These are phyloP conservation scores for Falcunculus frontatus DNA, from an alignment of 2,113 vertebrate species.

Conservation along the genomic window DNA sequence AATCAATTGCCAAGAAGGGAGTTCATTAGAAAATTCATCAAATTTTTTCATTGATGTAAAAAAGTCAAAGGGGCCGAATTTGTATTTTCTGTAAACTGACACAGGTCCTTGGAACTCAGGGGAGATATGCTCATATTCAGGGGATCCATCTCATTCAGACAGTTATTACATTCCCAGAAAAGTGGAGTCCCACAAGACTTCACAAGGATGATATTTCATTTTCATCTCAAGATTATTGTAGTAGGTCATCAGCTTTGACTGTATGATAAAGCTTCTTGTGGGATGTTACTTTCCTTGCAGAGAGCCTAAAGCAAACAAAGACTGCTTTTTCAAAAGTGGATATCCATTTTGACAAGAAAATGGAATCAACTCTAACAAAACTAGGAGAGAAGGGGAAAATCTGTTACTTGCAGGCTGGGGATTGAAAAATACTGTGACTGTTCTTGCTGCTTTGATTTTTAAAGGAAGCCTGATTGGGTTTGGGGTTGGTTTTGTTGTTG, in stretches of 20 bases:
- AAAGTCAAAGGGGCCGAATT: neutral
- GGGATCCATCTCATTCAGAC: neutral
- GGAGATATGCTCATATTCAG: neutral
- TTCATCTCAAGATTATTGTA: neutral
- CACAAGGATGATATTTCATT: slow-evolving; percentile 13
- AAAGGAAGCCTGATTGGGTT: neutral
- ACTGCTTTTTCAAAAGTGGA: slow-evolving; percentile 15
- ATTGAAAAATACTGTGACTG: slow-evolving; percentile 27
- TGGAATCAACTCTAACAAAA: slow-evolving; percentile 40
- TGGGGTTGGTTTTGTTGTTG: neutral
- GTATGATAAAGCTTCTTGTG: neutral
- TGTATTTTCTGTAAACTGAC: neutral
- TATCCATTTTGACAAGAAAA: slow-evolving; percentile 50
- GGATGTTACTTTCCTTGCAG: neutral
- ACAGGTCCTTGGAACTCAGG: neutral
- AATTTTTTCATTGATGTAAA: neutral
- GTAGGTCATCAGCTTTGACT: neutral
- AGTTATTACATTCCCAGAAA: neutral
- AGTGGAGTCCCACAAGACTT: neutral
- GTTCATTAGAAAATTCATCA: neutral
- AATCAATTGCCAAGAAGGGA: neutral
- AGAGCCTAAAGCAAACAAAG: slow-evolving; percentile 23
- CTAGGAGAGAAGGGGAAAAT: neutral
- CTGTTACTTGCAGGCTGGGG: slow-evolving; percentile 14
- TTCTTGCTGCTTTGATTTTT: slow-evolving; percentile 16